Base-by-base conservation (phyloP, 2,888 invertebrate species). In the Clunio marinus region DNA sequence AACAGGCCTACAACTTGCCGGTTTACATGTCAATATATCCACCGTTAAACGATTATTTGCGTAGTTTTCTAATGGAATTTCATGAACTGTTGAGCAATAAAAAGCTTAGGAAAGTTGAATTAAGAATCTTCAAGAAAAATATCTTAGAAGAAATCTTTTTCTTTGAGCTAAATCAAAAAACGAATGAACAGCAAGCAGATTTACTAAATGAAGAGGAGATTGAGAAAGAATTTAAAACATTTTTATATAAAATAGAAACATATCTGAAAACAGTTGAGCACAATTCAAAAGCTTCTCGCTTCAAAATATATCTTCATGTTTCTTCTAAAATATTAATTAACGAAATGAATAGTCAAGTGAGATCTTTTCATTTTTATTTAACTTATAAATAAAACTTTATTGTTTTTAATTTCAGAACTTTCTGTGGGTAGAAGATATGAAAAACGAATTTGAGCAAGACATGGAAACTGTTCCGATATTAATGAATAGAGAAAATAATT, bases 21-120 rank as follows among this genome's bases (percentile, higher is more conserved):
- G 66, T 66, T 1, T 66, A 32, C n/a, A 25, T 25, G 13, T 55
- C 55, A 13, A 55, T 66, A 13, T 66, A 66, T 32, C 66, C 66
- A 4, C 66, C 66, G 5, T 15, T 66, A n/a, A 66, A 66, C 27
- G n/a, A 22, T 22, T 66, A 66, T 24, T 10, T 66, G 2, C 27
- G 35, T n/a, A 57, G 4, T 25, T 2, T 27, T 2, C n/a, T 57
- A 4, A 4, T 10, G 3, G 27, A 24, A 24, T 3, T 25, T 4
- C 2, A 25, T 8, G 1, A n/a, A 25, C 27, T 57, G 2, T 4
- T 57, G n/a, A 13, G 25, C 2, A 15, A 5, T 1, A 57, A 57
- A n/a, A 57, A 57, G 5, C n/a, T 57, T 1, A 27, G 22, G 2
- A 8, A 15, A 2, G 5, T 57, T 2, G 57, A 57, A n/a, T 10